These are phyloP conservation scores for Drosophila kanekoi DNA, from an alignment of 2,888 invertebrate genomes.

Conservation along the genomic window DNA sequence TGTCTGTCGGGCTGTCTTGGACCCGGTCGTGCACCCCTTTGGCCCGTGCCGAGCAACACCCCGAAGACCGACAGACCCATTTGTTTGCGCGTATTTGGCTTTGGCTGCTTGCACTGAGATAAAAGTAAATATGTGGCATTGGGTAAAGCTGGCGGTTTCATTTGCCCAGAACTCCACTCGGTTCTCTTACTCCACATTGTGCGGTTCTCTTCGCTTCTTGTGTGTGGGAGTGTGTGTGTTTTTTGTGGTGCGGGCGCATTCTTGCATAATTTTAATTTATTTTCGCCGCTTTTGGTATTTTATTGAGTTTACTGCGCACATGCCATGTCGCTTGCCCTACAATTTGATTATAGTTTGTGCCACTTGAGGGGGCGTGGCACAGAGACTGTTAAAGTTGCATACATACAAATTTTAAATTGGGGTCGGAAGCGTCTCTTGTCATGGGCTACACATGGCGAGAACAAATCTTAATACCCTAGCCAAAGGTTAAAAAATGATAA, in stretches of 20 bases:
- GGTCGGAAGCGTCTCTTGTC: too few relatives aligned
- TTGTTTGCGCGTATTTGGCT: slow-evolving; percentile 74
- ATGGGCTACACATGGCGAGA: too few relatives aligned
- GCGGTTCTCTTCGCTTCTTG: slow-evolving; percentile 7
- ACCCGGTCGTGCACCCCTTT: slow-evolving; percentile 26
- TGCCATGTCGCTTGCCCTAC: slow-evolving; percentile 12
- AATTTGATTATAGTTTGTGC: slow-evolving; percentile 36
- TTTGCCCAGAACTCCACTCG: slow-evolving; percentile 45
- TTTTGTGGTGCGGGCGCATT: slow-evolving; percentile 50
- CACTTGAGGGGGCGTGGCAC: not conserved
- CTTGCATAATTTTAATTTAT: slow-evolving; percentile 73
- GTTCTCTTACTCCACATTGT: slow-evolving; percentile 24
- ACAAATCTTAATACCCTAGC: not conserved
- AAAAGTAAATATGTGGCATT: slow-evolving; percentile 79
- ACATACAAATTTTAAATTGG: not conserved
- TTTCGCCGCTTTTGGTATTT: slow-evolving; percentile 50
- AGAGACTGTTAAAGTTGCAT: not conserved
- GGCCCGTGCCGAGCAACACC: slow-evolving; percentile 4
- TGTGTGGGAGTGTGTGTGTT: not conserved
- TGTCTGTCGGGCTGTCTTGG: slow-evolving; percentile 56
- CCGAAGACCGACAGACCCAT: slow-evolving; percentile 57
- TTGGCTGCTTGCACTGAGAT: slow-evolving; percentile 71
- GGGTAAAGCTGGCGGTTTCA: slow-evolving; percentile 65
- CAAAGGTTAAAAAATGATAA: not conserved
- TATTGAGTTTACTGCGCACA: slow-evolving; percentile 55